Base-by-base conservation (phyloP, 2,888 invertebrate species). In the Podotricha telesiphe region DNA sequence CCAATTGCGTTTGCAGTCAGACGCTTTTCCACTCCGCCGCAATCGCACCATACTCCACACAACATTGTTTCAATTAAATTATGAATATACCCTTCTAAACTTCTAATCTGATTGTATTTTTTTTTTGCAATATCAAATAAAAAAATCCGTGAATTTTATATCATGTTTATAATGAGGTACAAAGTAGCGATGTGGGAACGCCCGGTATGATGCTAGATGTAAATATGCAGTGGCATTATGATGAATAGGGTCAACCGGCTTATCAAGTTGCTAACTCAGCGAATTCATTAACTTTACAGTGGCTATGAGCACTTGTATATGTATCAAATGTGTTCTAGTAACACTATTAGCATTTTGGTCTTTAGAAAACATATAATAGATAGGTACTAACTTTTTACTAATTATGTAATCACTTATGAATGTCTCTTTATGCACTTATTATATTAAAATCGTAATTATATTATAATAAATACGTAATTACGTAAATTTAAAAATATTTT, bases 171-270 rank as follows among this genome's bases (percentile, higher is more conserved):
- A 15, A 45, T 59, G 42, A 59, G n/a, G 55, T 55, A n/a, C 4
- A n/a, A 22, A 59, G 45, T 59, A 45, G 45, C 59, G 59, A 45
- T 45, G 42, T 45, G 22, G 10, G 42, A 22, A 42, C 42, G n/a
- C 20, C 22, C n/a, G 22, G n/a, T 45, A 59, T 17, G 10, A 45
- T 28, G 59, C 28, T 59, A 17, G 28, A 45, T 59, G 59, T 59
- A 59, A 59, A 59, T 59, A 59, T 59, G 59, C 59, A 45, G 45
- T 45, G 59, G 45, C 28, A 28, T 22, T 42, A 28, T 59, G 45
- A 59, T 59, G 45, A 59, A 59, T 45, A 59, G 59, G 59, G 45
- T 59, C 45, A 59, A 59, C 59, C 45, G 22, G 59, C 42, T 59
- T 59, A 59, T 59, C 59, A 59, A 28, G 28, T 45, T 59, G 59